These are phyloP conservation scores for Lepus europaeus DNA, from an alignment of 2,113 vertebrate species.

Conservation along the genomic window DNA sequence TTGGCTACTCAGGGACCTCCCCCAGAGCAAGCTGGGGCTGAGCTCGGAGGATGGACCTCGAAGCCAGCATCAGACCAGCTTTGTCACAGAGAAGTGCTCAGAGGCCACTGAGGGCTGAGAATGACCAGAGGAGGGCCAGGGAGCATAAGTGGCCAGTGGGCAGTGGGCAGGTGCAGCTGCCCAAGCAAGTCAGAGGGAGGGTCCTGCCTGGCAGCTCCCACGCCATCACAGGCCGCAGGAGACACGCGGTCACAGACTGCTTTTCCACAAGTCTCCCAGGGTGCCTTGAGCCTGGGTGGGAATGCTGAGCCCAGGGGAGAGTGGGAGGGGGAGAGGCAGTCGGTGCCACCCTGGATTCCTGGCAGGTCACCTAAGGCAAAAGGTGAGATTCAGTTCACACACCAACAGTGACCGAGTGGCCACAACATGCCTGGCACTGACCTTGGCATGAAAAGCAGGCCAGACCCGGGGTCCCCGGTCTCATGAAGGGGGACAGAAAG, in stretches of 20 bases:
- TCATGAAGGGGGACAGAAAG: background rate
- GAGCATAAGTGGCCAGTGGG: accelerated
- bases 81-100: background rate
- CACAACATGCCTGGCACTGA: background rate
- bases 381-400: background rate
- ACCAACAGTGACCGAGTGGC: accelerated
- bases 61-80: background rate
- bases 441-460: background rate
- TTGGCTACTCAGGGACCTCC: background rate
- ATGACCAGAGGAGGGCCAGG: background rate
- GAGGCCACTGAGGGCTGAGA: background rate
- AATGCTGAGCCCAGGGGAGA: no score
- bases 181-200: background rate
- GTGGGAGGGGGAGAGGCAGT: no score
- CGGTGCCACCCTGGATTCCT: background rate
- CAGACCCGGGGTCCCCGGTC: background rate
- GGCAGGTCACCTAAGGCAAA: background rate
- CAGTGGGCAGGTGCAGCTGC: background rate
- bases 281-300: background rate
- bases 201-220: background rate
- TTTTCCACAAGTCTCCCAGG: background rate
- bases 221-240: no score
- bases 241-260: accelerated
- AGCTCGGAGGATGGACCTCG: background rate
- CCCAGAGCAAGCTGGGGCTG: background rate